A percentile compares a stretch with the other conserved stretches of the same genome.
phyloP scores from a whole-genome alignment of 2,797 vertebrate genomes.

The Gallirallus australis region DNA sequence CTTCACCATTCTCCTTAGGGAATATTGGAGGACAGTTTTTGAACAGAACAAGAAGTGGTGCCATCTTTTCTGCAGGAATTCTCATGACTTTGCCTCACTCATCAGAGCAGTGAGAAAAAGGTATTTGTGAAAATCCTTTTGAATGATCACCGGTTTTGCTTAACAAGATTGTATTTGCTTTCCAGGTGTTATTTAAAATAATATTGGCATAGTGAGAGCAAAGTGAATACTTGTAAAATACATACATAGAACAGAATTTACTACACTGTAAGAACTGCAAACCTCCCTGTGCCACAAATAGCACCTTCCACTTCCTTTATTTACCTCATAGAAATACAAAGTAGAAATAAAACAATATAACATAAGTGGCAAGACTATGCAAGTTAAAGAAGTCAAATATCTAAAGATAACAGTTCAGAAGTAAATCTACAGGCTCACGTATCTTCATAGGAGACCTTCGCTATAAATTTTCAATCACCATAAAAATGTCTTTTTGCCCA shows the following conservation, averaged over 20 bases:
- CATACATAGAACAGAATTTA: background rate
- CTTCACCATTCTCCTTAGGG: background rate
- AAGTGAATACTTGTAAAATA: background rate
- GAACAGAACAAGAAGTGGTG: background rate
- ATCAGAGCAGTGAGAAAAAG: background rate
- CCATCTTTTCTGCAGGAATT: background rate
- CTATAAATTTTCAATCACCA: background rate
- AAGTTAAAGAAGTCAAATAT: background rate
- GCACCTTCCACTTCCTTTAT: background rate
- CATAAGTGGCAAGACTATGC: background rate
- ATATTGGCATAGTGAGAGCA: background rate
- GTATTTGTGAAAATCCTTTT: background rate
- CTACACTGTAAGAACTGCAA: background rate
- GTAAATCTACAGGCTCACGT: rapidly evolving
- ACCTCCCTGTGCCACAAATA: background rate
- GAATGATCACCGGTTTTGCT: background rate
- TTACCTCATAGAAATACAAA: background rate
- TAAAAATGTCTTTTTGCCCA: background rate
- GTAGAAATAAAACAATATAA: background rate
- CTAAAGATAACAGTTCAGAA: background rate
- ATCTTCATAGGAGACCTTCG: background rate
- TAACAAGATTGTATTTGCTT: background rate
- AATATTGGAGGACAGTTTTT: background rate
- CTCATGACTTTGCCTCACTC: background rate
- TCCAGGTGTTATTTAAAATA: background rate